A percentile compares a stretch with the other conserved stretches of the same genome.
phyloP scores from a whole-genome alignment of 2,797 vertebrate genomes.

The Onychomys torridus region DNA sequence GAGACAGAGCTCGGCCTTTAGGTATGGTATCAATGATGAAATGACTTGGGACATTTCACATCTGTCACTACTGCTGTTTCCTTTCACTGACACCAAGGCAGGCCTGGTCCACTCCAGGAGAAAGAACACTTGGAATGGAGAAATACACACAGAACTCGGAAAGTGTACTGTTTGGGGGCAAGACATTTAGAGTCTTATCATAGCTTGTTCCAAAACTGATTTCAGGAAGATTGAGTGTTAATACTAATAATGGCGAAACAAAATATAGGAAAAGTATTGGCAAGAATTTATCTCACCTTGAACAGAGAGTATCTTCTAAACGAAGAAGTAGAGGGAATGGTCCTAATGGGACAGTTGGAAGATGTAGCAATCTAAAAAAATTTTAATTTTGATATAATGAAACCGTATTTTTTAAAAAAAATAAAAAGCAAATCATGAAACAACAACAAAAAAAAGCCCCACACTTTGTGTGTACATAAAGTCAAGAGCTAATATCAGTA shows the following conservation, averaged over 20 bases:
- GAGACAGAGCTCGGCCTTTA: neutral
- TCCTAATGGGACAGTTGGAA: neutral
- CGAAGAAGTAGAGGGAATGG: neutral
- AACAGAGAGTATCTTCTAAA: neutral
- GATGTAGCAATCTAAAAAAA: neutral
- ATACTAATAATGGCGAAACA: neutral
- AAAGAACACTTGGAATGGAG: too few relatives aligned
- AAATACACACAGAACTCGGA: neutral
- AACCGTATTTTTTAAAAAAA: neutral
- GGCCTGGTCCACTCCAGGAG: neutral
- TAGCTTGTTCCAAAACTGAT: neutral
- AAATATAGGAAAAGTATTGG: neutral
- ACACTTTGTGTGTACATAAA: neutral
- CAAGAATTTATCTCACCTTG: constrained; percentile 15
- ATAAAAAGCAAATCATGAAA: constrained; percentile 22
- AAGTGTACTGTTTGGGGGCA: too few relatives aligned
- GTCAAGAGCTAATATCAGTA: neutral
- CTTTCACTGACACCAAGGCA: neutral
- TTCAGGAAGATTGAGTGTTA: neutral
- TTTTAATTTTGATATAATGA: neutral
- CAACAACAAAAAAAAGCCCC: constrained; percentile 4
- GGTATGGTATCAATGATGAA: neutral
- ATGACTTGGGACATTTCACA: neutral
- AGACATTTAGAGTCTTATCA: neutral
- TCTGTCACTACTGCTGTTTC: neutral